A percentile compares a stretch with the other conserved stretches of the same genome.
Evolutionary conservation across 2,113 vertebrate genomes (phyloP).

Genomic region (Scatophagus argus): DNA sequence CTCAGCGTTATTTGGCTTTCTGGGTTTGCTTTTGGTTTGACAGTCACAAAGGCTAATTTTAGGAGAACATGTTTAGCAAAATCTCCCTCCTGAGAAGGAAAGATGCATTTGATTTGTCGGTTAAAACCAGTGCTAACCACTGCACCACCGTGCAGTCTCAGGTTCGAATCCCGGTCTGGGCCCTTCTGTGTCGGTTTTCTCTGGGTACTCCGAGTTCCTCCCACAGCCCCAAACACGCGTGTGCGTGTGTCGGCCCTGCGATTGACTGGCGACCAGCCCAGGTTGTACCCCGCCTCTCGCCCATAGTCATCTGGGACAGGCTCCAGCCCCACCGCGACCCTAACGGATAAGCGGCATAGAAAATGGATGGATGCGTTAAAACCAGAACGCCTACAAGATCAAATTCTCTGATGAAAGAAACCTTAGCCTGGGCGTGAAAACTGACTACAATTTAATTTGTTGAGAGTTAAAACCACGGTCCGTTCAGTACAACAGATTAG

Average conservation of each 20-base stretch:
- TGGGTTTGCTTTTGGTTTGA: not conserved
- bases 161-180: too few species aligned
- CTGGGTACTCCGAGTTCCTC: too few species aligned
- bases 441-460: conserved; percentile 8
- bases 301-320: too few species aligned
- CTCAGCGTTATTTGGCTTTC: not conserved
- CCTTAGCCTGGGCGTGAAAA: not conserved
- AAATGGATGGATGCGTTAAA: too few species aligned
- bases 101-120: not conserved
- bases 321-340: too few species aligned
- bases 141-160: too few species aligned
- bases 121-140: not conserved
- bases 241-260: too few species aligned
- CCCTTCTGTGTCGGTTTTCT: too few species aligned
- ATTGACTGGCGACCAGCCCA: too few species aligned
- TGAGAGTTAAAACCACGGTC: not conserved
- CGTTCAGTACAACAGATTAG: not conserved
- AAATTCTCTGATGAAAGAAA: not conserved
- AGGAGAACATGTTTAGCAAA: not conserved
- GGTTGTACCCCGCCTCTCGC: too few species aligned
- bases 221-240: too few species aligned
- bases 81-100: not conserved
- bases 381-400: not conserved
- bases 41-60: not conserved
- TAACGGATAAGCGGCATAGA: too few species aligned